Evolutionary conservation across 2,113 vertebrate species (phyloP).

Genomic region (Phylloscopus whistleri): DNA sequence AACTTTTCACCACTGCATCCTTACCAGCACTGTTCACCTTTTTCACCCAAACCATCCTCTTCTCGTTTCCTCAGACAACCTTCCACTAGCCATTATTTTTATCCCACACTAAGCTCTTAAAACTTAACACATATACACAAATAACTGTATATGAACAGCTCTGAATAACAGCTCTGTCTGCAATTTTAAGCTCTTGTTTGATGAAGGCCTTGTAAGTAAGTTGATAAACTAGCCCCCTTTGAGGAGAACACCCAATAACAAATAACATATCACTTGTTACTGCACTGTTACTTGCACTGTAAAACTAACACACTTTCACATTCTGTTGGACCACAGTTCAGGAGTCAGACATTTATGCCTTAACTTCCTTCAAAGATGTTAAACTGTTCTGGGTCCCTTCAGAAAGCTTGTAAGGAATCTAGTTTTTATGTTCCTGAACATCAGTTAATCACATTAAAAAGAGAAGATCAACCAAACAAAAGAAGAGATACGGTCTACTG

Average conservation of each 20-base stretch:
- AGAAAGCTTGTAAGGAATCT: background rate
- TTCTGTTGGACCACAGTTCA: background rate
- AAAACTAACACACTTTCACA: background rate
- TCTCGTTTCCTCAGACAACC: background rate
- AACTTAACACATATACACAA: background rate
- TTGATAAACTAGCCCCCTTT: accelerated
- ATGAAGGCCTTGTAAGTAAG: background rate
- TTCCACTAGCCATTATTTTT: background rate
- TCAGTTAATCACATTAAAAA: background rate
- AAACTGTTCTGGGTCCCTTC: background rate
- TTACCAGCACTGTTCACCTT: background rate
- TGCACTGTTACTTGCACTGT: background rate
- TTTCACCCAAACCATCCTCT: background rate
- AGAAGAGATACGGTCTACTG: background rate
- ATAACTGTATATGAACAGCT: background rate
- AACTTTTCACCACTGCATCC: background rate
- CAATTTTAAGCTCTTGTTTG: background rate
- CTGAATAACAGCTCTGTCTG: background rate
- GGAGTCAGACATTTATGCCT: background rate
- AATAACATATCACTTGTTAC: background rate
- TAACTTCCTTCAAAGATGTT: background rate
- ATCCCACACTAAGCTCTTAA: background rate
- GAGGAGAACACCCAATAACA: background rate
- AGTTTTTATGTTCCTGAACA: background rate
- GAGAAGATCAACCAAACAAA: background rate